Conservation (phyloP, 2,113 vertebrate genomes). For the Chloropsis hardwickii region DNA sequence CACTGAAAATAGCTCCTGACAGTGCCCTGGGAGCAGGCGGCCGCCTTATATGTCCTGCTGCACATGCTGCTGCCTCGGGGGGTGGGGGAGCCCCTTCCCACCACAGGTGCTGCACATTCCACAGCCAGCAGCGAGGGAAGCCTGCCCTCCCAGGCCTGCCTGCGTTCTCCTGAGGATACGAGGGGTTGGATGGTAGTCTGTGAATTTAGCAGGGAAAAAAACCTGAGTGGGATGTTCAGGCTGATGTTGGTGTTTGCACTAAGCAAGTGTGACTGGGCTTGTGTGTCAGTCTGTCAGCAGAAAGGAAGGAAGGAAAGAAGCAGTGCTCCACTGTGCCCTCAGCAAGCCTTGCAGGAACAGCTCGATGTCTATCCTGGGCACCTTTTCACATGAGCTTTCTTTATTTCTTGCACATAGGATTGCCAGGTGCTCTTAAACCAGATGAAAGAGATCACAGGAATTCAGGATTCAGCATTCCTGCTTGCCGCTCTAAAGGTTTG, state of each 20-base stretch:
- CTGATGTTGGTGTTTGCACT: not conserved
- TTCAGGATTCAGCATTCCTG: slow-evolving; percentile 85
- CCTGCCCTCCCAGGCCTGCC: not conserved
- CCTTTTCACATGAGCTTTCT: not conserved
- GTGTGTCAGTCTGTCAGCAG: not conserved
- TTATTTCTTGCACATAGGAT: slow-evolving; percentile 61
- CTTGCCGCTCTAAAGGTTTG: slow-evolving; percentile 86
- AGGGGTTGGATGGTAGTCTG: fast-evolving
- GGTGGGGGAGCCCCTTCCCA: not conserved
- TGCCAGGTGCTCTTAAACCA: slow-evolving; percentile 86
- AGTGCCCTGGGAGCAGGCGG: slow-evolving; percentile 43
- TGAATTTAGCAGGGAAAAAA: not conserved
- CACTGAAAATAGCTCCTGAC: slow-evolving; percentile 86
- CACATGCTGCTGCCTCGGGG: not conserved
- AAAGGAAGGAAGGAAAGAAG: not conserved
- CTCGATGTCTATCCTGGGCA: not conserved
- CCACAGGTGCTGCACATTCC: not conserved
- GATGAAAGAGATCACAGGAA: slow-evolving; percentile 92
- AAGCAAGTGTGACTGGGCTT: not conserved
- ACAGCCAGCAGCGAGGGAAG: fast-evolving
- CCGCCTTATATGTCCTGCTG: slow-evolving; percentile 83
- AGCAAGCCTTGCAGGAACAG: not conserved
- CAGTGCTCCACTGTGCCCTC: fast-evolving
- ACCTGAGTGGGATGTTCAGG: fast-evolving
- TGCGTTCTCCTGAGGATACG: fast-evolving